Base-by-base conservation (phyloP, 1,140 invertebrate species). In the Drosophila bocki region DNA sequence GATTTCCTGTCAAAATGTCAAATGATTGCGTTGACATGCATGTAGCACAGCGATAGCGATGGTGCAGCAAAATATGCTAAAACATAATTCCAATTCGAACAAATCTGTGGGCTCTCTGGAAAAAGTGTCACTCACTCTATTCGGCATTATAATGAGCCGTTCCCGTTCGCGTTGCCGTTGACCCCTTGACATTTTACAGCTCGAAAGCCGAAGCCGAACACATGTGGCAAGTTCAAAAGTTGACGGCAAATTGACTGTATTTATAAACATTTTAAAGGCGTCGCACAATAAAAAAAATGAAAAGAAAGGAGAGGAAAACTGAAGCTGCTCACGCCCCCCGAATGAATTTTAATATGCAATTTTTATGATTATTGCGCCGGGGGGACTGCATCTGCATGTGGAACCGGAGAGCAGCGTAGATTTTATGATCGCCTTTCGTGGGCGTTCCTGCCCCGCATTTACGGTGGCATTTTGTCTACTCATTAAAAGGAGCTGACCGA, bases 161-260 rank as follows among this genome's bases (percentile, higher is more conserved):
- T 69, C 53, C 57, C 59, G 56, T 63, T 62, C 47, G 41, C 44
- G 56, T 62, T 76, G 54, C 61, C 60, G 80, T 62, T 87, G 83
- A 87, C 80, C 84, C 71, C 67, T 77, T 85, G 74, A 85, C 74
- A 86, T 81, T 81, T 77, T 81, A 78, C 78, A 68, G 53, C 60
- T 62, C 69, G 60, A 47, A 67, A 82, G 47, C 67, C 58, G 79
- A 86, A 79, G 68, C 67, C 53, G 59, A 81, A 85, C 85, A 90
- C 87, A 88, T 90, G 85, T 90, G 86, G 78, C 81, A 68, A 85
- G 85, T 91, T 90, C 85, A 91, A 90, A 80, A 90, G 81, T 90
- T 88, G 86, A 90, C 85, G 82, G 78, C 78, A 90, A 90, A 90
- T 90, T 90, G 85, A 85, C 85, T 90, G 78, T 86, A 90, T 90